Evolutionary conservation across 2,797 vertebrate genomes (phyloP), one percentile per base, ranked within the genome.

Genomic region (Artibeus jamaicensis): DNA sequence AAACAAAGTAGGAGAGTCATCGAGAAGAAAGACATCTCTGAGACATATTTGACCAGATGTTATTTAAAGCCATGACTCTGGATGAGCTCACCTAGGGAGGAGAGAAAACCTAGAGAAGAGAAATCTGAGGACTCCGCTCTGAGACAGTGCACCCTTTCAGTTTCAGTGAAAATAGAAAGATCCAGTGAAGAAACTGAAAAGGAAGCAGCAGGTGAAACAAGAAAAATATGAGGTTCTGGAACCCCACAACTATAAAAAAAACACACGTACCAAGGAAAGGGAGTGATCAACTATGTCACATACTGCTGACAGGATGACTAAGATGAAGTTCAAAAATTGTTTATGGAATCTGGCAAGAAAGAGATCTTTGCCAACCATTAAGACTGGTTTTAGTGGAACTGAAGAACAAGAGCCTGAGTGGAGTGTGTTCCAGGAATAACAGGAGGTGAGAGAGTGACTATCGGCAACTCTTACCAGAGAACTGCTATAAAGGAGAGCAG

Each of bases 61-160:
- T 94, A 79, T 92, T 92, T 92, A 92, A 88, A 96, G 53, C 48
- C 55, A 53, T 86, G 77, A 96, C 68, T 96, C 77, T 37, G 24
- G 32, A 86, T 97, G 88, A 97, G 77, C 85, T 97, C 97, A 97
- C 71, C 73, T 34, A 90, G 65, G 76, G 16, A 79, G 39, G 70
- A 89, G 39, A 90, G 68, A 10, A 92, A 77, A 57, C n/a, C n/a
- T 4, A 89, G 65, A 67, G 50, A 85, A 50, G 16, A 86, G 68
- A 90, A 92, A 88, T 44, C 19, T 50, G 10, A 93, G 24, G 87
- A 88, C 70, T 96, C 90, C 70, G 82, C 39, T 44, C 39, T 78
- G 37, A 24, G 29, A 68, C 73, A 86, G 94, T 88, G 67, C 42
- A 90, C 12, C 50, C 16, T 96, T 93, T 96, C 59, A 21, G 26